Conservation (phyloP, 2,888 invertebrate genomes). For the Andrena marginata region DNA sequence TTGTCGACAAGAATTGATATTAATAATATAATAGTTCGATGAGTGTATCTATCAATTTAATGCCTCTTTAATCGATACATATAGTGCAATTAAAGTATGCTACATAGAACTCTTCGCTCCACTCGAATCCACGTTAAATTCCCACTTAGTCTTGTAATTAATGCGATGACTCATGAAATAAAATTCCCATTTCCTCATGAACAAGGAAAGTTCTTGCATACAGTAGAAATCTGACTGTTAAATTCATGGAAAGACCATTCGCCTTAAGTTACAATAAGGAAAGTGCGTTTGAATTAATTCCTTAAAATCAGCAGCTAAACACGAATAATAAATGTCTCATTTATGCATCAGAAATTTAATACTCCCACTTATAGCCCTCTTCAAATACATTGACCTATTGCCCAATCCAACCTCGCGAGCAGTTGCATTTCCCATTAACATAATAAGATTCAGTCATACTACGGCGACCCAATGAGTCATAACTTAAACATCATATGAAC, state of each 20-base stretch:
- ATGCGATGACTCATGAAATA: slow-evolving; percentile 48
- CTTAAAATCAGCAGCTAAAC: not conserved
- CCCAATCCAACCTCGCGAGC: no score
- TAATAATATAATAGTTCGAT: not conserved
- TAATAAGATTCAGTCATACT: no score
- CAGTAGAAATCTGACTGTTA: not conserved
- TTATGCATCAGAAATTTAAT: no score
- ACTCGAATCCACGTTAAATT: slow-evolving; percentile 17
- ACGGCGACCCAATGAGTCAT: no score
- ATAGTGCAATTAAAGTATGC: not conserved
- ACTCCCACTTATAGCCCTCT: no score
- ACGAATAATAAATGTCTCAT: no score
- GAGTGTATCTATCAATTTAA: slow-evolving; percentile 9
- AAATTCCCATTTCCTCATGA: slow-evolving; percentile 20
- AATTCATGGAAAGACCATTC: not conserved
- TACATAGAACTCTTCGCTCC: not conserved
- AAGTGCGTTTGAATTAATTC: not conserved
- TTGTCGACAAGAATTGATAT: not conserved
- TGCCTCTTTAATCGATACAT: not conserved
- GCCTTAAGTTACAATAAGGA: not conserved
- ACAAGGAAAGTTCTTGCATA: slow-evolving; percentile 23
- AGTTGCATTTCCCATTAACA: no score
- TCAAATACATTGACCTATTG: no score
- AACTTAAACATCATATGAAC: no score
- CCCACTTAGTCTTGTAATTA: slow-evolving; percentile 27